phyloP scores from a whole-genome alignment of 2,888 invertebrate species.

The Oxyteleia sp. region DNA sequence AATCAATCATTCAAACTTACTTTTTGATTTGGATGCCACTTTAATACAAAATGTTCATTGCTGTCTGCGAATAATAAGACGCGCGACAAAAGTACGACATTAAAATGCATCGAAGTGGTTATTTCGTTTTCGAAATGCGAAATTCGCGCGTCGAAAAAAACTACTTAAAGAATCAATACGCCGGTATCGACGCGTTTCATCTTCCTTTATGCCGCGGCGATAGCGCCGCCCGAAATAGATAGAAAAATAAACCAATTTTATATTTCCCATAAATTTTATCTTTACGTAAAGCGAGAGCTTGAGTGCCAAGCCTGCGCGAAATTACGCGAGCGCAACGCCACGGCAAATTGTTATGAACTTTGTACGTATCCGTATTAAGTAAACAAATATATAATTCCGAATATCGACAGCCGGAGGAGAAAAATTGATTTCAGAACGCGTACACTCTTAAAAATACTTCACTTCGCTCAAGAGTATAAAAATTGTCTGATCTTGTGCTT shows the following conservation, averaged over 20 bases:
- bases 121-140: slow-evolving; percentile 32
- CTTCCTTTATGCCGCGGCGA: slow-evolving; percentile 40
- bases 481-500: too few relatives aligned
- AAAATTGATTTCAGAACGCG: neutral
- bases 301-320: slow-evolving; percentile 20
- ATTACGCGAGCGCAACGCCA: slow-evolving; percentile 22
- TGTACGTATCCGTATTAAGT: neutral
- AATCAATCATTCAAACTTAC: slow-evolving; percentile 51
- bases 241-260: slow-evolving; percentile 66
- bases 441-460: too few relatives aligned
- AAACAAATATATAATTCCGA: slow-evolving; percentile 10
- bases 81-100: slow-evolving; percentile 35
- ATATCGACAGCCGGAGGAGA: slow-evolving; percentile 17
- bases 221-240: slow-evolving; percentile 51
- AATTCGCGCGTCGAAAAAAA: slow-evolving; percentile 42
- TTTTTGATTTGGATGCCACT: slow-evolving; percentile 21
- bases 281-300: slow-evolving; percentile 34
- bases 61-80: slow-evolving; percentile 25
- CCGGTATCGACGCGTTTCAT: slow-evolving; percentile 42
- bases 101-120: slow-evolving; percentile 65
- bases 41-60: slow-evolving; percentile 3
- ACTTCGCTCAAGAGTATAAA: too few relatives aligned
- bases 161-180: slow-evolving; percentile 63
- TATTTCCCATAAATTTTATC: slow-evolving; percentile 60
- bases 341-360: slow-evolving; percentile 23